A percentile compares a stretch with the other conserved stretches of the same genome.
These are phyloP conservation scores for Pantherophis vulpinus DNA, from an alignment of 2,797 vertebrate genomes.

Conservation along the genomic window DNA sequence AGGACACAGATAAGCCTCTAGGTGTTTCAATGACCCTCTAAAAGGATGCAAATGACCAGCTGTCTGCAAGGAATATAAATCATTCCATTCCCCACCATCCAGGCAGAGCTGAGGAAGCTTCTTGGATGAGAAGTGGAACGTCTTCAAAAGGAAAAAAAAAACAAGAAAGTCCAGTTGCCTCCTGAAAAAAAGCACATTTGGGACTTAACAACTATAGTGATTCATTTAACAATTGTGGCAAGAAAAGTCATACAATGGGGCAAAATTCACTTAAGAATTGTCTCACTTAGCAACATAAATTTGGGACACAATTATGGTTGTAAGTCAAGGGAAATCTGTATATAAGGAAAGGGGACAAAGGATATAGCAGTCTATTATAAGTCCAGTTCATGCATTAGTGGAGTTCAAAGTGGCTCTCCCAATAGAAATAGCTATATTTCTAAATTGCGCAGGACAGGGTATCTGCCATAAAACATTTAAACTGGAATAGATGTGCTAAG, in stretches of 20 bases:
- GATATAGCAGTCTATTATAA: not conserved
- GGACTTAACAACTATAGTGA: not conserved
- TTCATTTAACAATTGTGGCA: not conserved
- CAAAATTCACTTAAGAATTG: not conserved
- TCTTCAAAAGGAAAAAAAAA: too few relatives aligned
- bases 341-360: not conserved
- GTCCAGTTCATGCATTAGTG: not conserved
- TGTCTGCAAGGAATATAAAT: too few relatives aligned
- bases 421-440: not conserved
- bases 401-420: not conserved
- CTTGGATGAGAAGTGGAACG: too few relatives aligned
- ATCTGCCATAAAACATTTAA: not conserved
- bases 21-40: too few relatives aligned
- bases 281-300: not conserved
- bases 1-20: too few relatives aligned
- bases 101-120: too few relatives aligned
- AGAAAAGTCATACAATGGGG: not conserved
- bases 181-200: too few relatives aligned
- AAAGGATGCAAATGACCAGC: too few relatives aligned
- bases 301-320: not conserved
- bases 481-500: not conserved
- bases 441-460: not conserved
- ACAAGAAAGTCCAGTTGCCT: too few relatives aligned
- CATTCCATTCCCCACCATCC: too few relatives aligned
- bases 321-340: not conserved